Base-by-base conservation (phyloP, 2,113 vertebrate genomes). In the Pristiophorus japonicus region DNA sequence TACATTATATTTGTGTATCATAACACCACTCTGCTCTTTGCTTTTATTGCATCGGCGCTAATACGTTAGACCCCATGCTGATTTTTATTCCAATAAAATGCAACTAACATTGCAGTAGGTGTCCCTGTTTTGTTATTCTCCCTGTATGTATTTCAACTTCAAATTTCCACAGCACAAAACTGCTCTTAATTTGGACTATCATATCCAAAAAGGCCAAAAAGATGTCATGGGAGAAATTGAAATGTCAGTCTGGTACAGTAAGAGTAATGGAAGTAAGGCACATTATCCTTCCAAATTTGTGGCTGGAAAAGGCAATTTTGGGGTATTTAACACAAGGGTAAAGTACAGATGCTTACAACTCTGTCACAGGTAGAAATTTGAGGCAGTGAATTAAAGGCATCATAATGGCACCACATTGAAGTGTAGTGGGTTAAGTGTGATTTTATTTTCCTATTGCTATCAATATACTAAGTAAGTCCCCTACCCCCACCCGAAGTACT, bases 61-160 rank as follows among this genome's bases (percentile, higher is more conserved):
- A 94, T 20, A 45, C 63, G 70, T 94, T 94, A 30, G 42, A 94
- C 22, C 59, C 11, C 24, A 20, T 94, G 10, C 42, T 94, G 93
- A 70, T 70, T 67, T 94, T 94, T 94, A 73, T 70, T 94, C 45
- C 65, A 94, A 18, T 70, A 30, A 51, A 51, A 94, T 62, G 12
- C 55, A 63, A 63, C 30, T 70, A 47, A 47, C 24, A 51, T 94
- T 73, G 93, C 3, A 16, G 42, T 94, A 16, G 66, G 51, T 42
- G 18, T 94, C n/a, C 63, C 16, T 42, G 59, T 65, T 94, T 94
- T 67, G 11, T 70, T 45, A 94, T 67, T 94, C 93, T 94, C 65
- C 27, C 45, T 47, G 38, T 59, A 34, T 94, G 93, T 51, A 73
- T 30, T 92, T 55, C 34, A 3, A 8, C 6, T 55, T 18, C 22